These are phyloP conservation scores for Sphecodes monilicornis DNA, from an alignment of 2,888 invertebrate genomes.

Conservation along the genomic window DNA sequence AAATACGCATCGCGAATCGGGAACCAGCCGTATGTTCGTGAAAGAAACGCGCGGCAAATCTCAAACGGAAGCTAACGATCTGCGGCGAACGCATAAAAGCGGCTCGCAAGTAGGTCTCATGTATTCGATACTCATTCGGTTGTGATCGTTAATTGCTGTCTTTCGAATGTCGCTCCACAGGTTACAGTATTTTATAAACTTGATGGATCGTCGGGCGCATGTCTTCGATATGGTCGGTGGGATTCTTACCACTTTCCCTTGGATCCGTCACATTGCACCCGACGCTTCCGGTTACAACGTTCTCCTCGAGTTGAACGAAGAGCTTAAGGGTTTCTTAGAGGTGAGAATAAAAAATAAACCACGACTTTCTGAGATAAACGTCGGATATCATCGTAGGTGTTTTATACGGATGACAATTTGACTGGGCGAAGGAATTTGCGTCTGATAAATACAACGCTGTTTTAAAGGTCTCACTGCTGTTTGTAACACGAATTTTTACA, in stretches of 20 bases:
- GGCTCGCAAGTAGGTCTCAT: slow-evolving; percentile 1
- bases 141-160: slow-evolving; percentile 27
- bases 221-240: slow-evolving; percentile 86
- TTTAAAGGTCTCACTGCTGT: no score
- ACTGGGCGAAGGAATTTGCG: no score
- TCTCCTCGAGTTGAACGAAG: slow-evolving; percentile 86
- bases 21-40: background rate
- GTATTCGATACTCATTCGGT: background rate
- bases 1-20: no score
- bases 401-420: no score
- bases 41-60: background rate
- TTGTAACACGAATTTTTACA: no score
- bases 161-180: slow-evolving; percentile 60
- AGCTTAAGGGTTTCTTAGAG: slow-evolving; percentile 86
- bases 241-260: slow-evolving; percentile 87
- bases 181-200: slow-evolving; percentile 72
- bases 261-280: slow-evolving; percentile 88
- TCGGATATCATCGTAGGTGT: no score
- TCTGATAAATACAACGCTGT: no score
- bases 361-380: background rate
- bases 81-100: background rate
- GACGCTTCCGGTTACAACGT: slow-evolving; percentile 87
- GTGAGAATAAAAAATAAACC: slow-evolving; percentile 70
- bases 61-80: slow-evolving; percentile 17
- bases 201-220: slow-evolving; percentile 77